Evolutionary conservation across 2,113 vertebrate species (phyloP).

Genomic region (Morone saxatilis): DNA sequence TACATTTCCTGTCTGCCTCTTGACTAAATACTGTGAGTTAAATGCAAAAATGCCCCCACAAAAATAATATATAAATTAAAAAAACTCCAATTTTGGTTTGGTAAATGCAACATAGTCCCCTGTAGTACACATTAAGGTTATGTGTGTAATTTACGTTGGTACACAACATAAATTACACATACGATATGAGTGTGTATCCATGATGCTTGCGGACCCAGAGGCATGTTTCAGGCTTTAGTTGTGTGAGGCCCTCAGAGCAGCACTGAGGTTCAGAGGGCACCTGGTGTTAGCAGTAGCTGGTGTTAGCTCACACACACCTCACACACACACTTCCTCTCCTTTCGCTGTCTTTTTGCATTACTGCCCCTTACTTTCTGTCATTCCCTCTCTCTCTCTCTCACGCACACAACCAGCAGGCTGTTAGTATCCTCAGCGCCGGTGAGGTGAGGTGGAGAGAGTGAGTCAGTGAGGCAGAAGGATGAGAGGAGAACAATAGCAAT

Average conservation of each 20-base stretch:
- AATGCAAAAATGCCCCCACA: too few species aligned
- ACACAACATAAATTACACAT: too few species aligned
- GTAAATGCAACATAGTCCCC: too few species aligned
- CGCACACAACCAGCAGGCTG: constrained; percentile 65
- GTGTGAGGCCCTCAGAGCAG: constrained; percentile 58
- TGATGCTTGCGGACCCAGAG: constrained; percentile 12
- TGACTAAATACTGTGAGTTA: background rate
- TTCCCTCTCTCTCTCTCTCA: background rate
- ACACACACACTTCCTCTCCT: background rate
- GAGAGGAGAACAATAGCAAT: constrained; percentile 56
- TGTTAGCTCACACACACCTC: constrained; percentile 42
- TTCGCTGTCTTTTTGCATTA: too few species aligned
- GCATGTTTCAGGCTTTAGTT: constrained; percentile 72
- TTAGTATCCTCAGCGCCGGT: constrained; percentile 70
- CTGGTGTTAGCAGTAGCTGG: constrained; percentile 68
- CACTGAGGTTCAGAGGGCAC: constrained; percentile 55
- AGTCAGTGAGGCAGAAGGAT: constrained; percentile 57
- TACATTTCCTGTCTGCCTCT: background rate
- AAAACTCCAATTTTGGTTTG: too few species aligned
- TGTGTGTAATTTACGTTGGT: too few species aligned
- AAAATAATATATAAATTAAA: too few species aligned
- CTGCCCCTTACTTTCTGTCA: constrained; percentile 1
- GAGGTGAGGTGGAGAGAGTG: constrained; percentile 70
- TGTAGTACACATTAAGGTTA: too few species aligned
- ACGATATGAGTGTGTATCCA: background rate